These are phyloP conservation scores for Dicrostonyx torquatus DNA, from an alignment of 2,797 vertebrate species.

Conservation along the genomic window DNA sequence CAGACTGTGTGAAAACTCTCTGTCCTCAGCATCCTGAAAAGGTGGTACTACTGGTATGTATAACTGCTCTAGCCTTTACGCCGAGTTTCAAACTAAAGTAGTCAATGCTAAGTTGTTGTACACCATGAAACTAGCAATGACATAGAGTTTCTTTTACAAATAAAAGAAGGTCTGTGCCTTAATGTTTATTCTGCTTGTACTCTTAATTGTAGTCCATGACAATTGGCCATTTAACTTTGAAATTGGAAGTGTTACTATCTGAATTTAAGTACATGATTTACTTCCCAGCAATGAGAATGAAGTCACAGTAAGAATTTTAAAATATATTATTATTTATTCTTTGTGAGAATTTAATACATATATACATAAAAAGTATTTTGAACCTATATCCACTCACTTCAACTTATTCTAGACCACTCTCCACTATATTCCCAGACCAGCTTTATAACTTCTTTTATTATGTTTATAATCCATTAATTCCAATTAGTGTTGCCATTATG, in stretches of 20 bases:
- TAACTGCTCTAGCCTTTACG: background rate
- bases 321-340: background rate
- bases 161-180: background rate
- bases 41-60: too few relatives aligned
- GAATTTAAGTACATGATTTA: background rate
- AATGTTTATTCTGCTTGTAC: background rate
- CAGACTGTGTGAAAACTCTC: background rate
- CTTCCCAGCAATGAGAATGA: background rate
- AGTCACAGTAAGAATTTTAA: background rate
- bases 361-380: background rate
- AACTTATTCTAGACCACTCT: background rate
- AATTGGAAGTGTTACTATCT: background rate
- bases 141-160: slow-evolving; percentile 12
- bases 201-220: background rate
- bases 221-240: slow-evolving; percentile 14
- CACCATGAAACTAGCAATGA: background rate
- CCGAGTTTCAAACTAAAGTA: background rate
- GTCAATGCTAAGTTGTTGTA: background rate
- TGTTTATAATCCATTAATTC: background rate
- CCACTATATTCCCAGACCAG: background rate
- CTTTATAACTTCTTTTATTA: background rate
- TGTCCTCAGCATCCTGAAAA: background rate
- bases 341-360: background rate
- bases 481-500: background rate
- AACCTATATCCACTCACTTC: background rate